phyloP scores from a whole-genome alignment of 2,797 vertebrate species.

The Tangara arthus region DNA sequence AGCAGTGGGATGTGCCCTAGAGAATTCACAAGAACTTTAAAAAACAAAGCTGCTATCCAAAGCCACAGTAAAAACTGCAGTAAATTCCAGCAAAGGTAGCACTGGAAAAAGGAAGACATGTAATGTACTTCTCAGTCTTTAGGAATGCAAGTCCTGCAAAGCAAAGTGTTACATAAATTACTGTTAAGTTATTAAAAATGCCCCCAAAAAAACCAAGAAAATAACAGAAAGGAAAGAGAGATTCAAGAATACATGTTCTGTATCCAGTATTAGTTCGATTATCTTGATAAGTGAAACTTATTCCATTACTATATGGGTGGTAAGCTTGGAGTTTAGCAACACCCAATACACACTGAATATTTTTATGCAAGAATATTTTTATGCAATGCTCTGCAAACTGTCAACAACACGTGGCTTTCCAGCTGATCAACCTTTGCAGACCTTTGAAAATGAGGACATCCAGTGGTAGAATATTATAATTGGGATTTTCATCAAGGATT shows the following conservation, averaged over 20 bases:
- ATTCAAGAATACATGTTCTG: background rate
- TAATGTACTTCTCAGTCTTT: background rate
- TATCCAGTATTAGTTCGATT: background rate
- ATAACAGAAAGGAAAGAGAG: background rate
- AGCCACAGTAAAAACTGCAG: background rate
- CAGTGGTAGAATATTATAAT: conserved; percentile 33
- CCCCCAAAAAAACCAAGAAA: fast-evolving
- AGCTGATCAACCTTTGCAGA: conserved; percentile 5
- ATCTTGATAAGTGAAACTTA: background rate
- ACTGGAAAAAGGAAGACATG: background rate
- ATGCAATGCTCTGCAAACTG: background rate
- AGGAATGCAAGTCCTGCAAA: background rate
- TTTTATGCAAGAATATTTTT: background rate
- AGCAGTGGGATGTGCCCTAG: background rate
- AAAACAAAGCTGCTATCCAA: background rate
- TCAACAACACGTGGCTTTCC: background rate
- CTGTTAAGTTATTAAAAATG: background rate
- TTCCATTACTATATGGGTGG: background rate
- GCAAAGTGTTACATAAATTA: background rate
- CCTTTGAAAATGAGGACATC: conserved; percentile 61
- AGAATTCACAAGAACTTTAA: background rate
- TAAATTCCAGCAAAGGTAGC: background rate
- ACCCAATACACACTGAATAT: background rate
- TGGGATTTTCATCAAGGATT: background rate
- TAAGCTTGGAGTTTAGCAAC: conserved; percentile 12